Evolutionary conservation across 2,888 invertebrate genomes (phyloP).

Genomic region (Hyposoter didymator): DNA sequence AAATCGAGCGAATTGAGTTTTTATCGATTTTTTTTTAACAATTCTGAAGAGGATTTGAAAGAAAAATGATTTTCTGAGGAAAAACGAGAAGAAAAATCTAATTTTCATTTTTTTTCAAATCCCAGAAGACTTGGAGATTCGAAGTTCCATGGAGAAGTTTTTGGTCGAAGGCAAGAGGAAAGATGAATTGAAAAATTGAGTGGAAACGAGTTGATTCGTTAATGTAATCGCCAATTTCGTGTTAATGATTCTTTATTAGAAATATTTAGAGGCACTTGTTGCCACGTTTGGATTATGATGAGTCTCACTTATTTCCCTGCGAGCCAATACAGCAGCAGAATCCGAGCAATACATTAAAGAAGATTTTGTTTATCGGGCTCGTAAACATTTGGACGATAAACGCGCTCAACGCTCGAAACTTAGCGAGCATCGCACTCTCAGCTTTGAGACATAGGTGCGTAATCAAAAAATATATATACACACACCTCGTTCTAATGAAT

Average conservation of each 20-base stretch:
- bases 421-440: constrained; percentile 70
- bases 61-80: background rate
- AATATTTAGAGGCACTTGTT: constrained; percentile 53
- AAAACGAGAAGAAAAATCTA: background rate
- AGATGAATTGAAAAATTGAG: background rate
- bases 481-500: constrained; percentile 16
- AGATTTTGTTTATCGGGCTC: constrained; percentile 77
- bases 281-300: constrained; percentile 47
- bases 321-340: constrained; percentile 66
- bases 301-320: constrained; percentile 52
- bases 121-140: background rate
- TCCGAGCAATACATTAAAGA: constrained; percentile 75
- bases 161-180: too few relatives aligned
- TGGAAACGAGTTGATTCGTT: background rate
- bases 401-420: constrained; percentile 70
- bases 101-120: too few relatives aligned
- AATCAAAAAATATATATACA: constrained; percentile 2
- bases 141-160: too few relatives aligned
- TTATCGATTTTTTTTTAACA: background rate
- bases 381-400: constrained; percentile 81
- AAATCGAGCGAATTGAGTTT: background rate
- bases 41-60: background rate
- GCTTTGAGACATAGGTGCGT: constrained; percentile 26
- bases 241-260: constrained; percentile 17
- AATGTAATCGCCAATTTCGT: background rate